Percentiles rank a stretch among this genome's conserved stretches.
phyloP scores from a whole-genome alignment of 2,888 invertebrate genomes.

The Rugalucina vietnamica region DNA sequence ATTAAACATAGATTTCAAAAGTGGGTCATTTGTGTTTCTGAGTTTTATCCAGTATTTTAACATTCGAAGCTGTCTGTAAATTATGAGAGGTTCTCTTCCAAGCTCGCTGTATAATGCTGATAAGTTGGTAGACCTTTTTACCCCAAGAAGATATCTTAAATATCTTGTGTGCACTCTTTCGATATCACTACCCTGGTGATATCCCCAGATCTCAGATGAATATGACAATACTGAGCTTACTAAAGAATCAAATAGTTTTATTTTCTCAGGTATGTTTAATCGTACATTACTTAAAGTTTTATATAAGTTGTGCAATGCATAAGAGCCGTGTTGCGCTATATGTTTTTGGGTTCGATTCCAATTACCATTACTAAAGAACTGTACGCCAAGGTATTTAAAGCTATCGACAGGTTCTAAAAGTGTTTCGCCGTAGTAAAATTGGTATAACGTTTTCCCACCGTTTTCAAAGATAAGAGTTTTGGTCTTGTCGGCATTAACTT shows the following conservation, averaged over 20 bases:
- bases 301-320: neutral
- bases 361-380: neutral
- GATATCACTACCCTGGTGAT: neutral
- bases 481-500: neutral
- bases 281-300: neutral
- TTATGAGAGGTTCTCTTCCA: neutral
- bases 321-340: neutral
- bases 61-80: neutral
- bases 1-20: neutral
- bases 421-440: neutral
- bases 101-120: neutral
- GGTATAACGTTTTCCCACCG: neutral
- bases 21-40: neutral
- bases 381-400: constrained; percentile 11
- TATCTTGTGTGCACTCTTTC: neutral
- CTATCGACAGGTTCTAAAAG: neutral
- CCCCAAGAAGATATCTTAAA: neutral
- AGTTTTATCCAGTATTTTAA: constrained; percentile 5
- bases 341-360: neutral
- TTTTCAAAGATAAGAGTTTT: constrained; percentile 6
- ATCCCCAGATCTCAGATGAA: neutral
- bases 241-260: neutral
- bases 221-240: neutral
- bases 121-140: neutral
- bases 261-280: neutral